Conservation (phyloP, 2,888 invertebrate genomes). For the Watsonalla cultraria region DNA sequence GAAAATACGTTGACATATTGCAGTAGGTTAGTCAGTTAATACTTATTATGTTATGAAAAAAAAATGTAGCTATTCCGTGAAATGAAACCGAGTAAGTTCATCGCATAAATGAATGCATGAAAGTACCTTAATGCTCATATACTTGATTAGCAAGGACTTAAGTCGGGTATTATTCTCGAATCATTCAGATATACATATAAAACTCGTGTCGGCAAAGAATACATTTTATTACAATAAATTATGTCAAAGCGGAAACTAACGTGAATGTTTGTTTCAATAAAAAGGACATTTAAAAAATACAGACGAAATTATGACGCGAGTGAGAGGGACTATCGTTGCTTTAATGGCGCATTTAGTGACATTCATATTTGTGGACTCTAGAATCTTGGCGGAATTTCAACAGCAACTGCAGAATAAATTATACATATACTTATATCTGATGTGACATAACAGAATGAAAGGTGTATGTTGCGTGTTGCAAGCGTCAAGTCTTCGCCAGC, state of each 20-base stretch:
- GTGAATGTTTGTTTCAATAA: slow-evolving; percentile 28
- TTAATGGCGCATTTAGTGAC: slow-evolving; percentile 56
- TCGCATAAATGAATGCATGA: no score
- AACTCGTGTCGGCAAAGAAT: slow-evolving; percentile 15
- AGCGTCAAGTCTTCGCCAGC: background rate
- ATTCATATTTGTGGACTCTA: slow-evolving; percentile 54
- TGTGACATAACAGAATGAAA: slow-evolving; percentile 29
- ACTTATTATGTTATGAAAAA: no score
- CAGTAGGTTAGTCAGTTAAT: no score
- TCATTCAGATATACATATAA: background rate
- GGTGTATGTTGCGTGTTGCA: slow-evolving; percentile 8
- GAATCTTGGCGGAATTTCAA: slow-evolving; percentile 67
- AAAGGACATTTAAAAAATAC: slow-evolving; percentile 43
- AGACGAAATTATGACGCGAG: slow-evolving; percentile 46
- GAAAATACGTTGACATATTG: no score
- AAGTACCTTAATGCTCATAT: no score
- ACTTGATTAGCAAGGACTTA: background rate
- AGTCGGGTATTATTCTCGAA: background rate
- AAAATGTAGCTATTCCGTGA: no score
- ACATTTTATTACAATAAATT: slow-evolving; percentile 25
- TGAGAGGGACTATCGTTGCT: slow-evolving; percentile 43
- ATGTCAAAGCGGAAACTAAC: slow-evolving; percentile 24
- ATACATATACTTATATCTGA: slow-evolving; percentile 47
- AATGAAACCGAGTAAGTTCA: no score
- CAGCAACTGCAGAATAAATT: slow-evolving; percentile 49